These are phyloP conservation scores for Sander lucioperca DNA, from an alignment of 2,113 vertebrate genomes.

Conservation along the genomic window DNA sequence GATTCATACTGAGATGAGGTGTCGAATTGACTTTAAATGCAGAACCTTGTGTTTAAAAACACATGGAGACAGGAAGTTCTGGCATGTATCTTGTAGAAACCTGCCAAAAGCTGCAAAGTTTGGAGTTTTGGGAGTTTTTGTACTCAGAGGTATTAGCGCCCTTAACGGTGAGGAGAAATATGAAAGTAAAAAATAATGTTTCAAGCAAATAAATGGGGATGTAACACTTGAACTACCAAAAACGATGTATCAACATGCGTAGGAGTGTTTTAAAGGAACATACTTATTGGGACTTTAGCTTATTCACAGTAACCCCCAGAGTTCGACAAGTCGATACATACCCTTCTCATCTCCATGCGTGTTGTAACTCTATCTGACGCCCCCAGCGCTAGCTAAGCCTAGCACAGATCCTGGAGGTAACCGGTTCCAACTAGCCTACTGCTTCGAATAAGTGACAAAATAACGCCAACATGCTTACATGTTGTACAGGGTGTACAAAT, in stretches of 20 bases:
- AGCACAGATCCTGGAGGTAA: too few relatives aligned
- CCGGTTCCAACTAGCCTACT: too few relatives aligned
- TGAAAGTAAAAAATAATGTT: constrained; percentile 7
- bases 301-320: too few relatives aligned
- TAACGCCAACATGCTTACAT: too few relatives aligned
- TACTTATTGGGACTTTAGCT: too few relatives aligned
- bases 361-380: too few relatives aligned
- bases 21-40: constrained; percentile 81
- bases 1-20: constrained; percentile 77
- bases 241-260: too few relatives aligned
- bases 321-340: too few relatives aligned
- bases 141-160: constrained; percentile 25
- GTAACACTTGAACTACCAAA: background rate
- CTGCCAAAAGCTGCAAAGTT: constrained; percentile 72
- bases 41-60: constrained; percentile 72
- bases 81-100: constrained; percentile 56
- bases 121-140: constrained; percentile 47
- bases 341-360: too few relatives aligned
- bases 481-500: too few relatives aligned
- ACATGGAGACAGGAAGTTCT: constrained; percentile 63
- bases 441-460: too few relatives aligned
- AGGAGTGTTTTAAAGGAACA: background rate
- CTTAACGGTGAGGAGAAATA: constrained; percentile 26
- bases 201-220: background rate
- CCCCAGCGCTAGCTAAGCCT: too few relatives aligned